These are phyloP conservation scores for Desmodus rotundus DNA, from an alignment of 2,113 vertebrate species.

Conservation along the genomic window DNA sequence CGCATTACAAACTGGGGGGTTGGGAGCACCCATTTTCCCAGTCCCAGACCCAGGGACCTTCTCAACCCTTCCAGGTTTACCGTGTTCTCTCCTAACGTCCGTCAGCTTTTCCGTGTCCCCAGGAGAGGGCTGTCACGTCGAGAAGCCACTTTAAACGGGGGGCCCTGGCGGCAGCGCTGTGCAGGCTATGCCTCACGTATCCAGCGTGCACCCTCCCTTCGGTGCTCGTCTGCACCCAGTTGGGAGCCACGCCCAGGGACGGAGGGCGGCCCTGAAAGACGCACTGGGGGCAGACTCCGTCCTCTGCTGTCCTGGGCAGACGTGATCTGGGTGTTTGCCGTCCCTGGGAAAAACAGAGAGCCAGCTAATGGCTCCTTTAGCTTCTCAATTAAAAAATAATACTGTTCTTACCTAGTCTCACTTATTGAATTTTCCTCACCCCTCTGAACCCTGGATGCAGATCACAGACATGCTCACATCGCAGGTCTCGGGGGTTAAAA, in stretches of 20 bases:
- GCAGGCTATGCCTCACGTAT: not conserved
- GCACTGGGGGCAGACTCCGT: not conserved
- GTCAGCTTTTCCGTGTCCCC: not conserved
- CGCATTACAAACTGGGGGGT: not conserved
- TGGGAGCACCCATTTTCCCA: not conserved
- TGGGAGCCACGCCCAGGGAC: not conserved
- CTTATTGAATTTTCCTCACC: not conserved
- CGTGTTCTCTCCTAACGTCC: not conserved
- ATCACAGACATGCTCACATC: not conserved
- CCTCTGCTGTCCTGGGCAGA: not conserved
- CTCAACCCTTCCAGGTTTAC: not conserved
- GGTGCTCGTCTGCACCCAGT: no score
- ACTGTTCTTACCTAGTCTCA: not conserved
- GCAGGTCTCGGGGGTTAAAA: not conserved
- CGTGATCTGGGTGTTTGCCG: not conserved
- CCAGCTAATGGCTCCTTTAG: not conserved
- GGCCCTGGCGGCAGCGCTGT: not conserved
- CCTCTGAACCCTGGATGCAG: not conserved
- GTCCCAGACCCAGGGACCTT: not conserved
- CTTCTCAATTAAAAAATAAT: not conserved
- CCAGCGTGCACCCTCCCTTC: not conserved
- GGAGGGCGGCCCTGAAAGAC: not conserved
- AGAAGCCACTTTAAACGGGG: not conserved
- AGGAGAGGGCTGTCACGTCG: not conserved
- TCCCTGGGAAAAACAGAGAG: not conserved